phyloP scores from a whole-genome alignment of 30 jellyfish, hydroid and myxozoan species.

The Nemopilema nomurai region DNA sequence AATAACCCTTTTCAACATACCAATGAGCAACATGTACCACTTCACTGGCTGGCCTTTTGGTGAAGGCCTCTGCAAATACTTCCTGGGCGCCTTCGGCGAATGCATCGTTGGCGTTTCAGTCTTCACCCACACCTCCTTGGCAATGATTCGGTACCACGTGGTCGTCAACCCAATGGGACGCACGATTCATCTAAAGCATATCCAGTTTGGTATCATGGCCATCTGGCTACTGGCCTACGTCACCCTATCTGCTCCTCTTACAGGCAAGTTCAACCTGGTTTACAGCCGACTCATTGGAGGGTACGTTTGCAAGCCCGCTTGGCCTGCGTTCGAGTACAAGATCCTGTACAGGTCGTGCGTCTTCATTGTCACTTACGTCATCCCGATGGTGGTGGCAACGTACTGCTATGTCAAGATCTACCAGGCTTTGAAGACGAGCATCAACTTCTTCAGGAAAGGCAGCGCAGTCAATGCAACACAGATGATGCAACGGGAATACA shows the following conservation, averaged over 20 bases:
- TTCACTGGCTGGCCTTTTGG: constrained; percentile 85
- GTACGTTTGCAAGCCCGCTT: constrained; percentile 50
- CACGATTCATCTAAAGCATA: constrained; percentile 27
- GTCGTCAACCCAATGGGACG: constrained; percentile 60
- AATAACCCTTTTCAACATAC: constrained; percentile 58
- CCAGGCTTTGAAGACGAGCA: constrained; percentile 41
- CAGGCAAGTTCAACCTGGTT: constrained; percentile 50
- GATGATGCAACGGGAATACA: constrained; percentile 55
- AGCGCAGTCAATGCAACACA: constrained; percentile 46
- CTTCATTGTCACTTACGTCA: constrained; percentile 60
- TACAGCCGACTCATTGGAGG: constrained; percentile 39
- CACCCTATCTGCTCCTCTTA: constrained; percentile 67
- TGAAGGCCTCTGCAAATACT: constrained; percentile 55
- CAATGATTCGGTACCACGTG: constrained; percentile 59
- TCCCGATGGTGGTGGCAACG: constrained; percentile 72
- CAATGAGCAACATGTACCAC: constrained; percentile 57
- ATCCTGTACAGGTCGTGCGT: constrained; percentile 57
- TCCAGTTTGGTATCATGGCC: constrained; percentile 43
- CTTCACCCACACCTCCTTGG: constrained; percentile 80
- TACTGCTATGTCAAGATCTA: constrained; percentile 64
- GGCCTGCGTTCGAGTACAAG: constrained; percentile 64
- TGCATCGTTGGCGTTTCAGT: constrained; percentile 87
- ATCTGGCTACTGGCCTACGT: constrained; percentile 73
- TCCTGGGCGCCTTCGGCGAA: constrained; percentile 71
- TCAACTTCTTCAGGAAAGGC: constrained; percentile 27